Conservation (phyloP, 2,888 invertebrate species). For the Microchrysa polita region DNA sequence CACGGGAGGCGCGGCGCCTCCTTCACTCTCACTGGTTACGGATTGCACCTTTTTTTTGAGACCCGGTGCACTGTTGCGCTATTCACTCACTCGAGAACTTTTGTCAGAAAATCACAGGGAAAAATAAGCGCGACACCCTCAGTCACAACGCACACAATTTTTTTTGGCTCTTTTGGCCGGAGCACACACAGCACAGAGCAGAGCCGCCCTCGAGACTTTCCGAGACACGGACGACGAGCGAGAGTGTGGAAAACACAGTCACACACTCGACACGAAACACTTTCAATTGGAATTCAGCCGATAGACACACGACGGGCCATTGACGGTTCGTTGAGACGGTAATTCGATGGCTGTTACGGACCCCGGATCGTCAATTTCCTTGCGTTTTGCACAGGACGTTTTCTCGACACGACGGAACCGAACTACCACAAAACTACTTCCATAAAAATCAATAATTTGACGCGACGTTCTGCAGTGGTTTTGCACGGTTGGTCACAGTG, state of each 20-base stretch:
- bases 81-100: too few species aligned
- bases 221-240: not conserved
- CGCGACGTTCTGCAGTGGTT: constrained; percentile 51
- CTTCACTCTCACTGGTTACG: not conserved
- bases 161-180: too few species aligned
- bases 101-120: constrained; percentile 21
- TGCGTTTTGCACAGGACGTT: constrained; percentile 18
- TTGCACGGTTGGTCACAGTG: constrained; percentile 45
- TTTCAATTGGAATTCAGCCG: not conserved
- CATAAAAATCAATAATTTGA: constrained; percentile 51
- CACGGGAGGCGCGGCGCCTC: not conserved
- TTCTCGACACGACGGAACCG: constrained; percentile 38
- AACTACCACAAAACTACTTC: constrained; percentile 47
- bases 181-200: not conserved
- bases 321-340: constrained; percentile 28
- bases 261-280: constrained; percentile 24
- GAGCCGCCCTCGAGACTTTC: too few species aligned
- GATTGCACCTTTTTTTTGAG: not conserved
- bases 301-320: constrained; percentile 23
- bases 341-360: constrained; percentile 34
- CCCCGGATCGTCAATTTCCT: constrained; percentile 31
- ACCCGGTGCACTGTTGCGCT: not conserved
- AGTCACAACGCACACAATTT: too few species aligned
- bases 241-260: constrained; percentile 26
- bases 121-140: too few species aligned